Evolutionary conservation across 2,888 invertebrate genomes (phyloP), one percentile per base, ranked within the genome.

Genomic region (Phania funesta): DNA sequence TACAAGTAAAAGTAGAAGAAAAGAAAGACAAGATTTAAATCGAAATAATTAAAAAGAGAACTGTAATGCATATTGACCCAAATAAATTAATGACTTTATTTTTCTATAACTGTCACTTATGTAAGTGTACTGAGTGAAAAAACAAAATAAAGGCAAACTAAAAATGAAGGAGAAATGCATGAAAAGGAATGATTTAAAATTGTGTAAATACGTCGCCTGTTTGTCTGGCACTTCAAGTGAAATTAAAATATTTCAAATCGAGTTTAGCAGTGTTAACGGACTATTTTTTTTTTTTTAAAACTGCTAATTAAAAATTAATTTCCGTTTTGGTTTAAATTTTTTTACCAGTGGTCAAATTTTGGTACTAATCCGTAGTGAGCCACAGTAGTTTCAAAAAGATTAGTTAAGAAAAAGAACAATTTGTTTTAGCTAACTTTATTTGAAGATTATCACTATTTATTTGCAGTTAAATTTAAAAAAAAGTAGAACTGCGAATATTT

Each of bases 51-150:
- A 48, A 41, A 54, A 44, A 26, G 4, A 44, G 13, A 52, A 46
- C 35, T 64, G 54, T 44, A 13, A 52, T 54, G 29, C 20, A 52
- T 24, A 70, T 71, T 71, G 78, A 79, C 78, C 78, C 32, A 79
- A 65, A 79, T 73, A 73, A 65, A 29, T 32, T 58, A 71, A 71
- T 71, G 48, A 64, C 64, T 48, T 71, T 48, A 78, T 64, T 65
- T 71, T 41, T 3, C 46, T 41, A 44, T 29, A 62, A 29, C 38
- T 26, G 48, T 6, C 22, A n/a, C 46, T 46, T n/a, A 16, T 3
- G 11, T 16, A 50, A 38, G 24, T 9, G 18, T 9, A 35, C n/a
- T 16, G 41, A 52, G 29, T 2, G 3, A 16, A 58, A 46, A 24
- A 32, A 22, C 35, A 56, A 35, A 32, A 41, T 29, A 20, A 44